Evolutionary conservation across 2,797 vertebrate species (phyloP).

Genomic region (Urophycis tenuis): DNA sequence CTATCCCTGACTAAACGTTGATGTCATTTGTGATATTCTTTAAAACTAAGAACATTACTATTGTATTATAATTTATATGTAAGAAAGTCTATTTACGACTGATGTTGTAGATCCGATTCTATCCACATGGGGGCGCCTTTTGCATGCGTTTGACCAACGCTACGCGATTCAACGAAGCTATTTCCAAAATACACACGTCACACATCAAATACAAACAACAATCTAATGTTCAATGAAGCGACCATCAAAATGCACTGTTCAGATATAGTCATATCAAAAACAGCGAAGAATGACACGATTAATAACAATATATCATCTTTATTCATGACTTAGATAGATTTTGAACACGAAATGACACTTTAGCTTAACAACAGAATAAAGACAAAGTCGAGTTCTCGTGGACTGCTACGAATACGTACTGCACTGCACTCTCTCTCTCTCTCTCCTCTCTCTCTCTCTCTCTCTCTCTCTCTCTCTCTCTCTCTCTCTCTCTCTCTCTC

Average conservation of each 20-base stretch:
- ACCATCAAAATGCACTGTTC: not conserved
- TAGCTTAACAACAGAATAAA: slow-evolving; percentile 51
- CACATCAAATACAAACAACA: not conserved
- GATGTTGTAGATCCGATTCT: not conserved
- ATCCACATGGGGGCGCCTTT: not conserved
- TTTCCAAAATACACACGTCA: not conserved
- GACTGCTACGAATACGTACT: slow-evolving; percentile 59
- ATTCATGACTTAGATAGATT: slow-evolving; percentile 48
- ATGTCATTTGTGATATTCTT: not conserved
- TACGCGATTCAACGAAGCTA: not conserved
- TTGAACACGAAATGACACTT: slow-evolving; percentile 23
- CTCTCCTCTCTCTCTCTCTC: not conserved
- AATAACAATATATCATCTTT: slow-evolving; percentile 58
- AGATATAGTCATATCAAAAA: not conserved
- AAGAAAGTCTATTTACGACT: not conserved
- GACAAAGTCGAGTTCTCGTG: slow-evolving; percentile 48
- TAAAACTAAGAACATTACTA: not conserved
- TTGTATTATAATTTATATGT: not conserved
- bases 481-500: not conserved
- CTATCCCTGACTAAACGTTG: not conserved
- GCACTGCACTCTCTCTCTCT: slow-evolving; percentile 13
- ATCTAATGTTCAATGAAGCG: not conserved
- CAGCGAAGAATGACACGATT: slow-evolving; percentile 19
- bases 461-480: not conserved
- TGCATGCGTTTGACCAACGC: not conserved